Percentiles rank a stretch among this genome's conserved stretches.
These are phyloP conservation scores for Malthinus seriepunctatus DNA, from an alignment of 2,888 invertebrate species.

Conservation along the genomic window DNA sequence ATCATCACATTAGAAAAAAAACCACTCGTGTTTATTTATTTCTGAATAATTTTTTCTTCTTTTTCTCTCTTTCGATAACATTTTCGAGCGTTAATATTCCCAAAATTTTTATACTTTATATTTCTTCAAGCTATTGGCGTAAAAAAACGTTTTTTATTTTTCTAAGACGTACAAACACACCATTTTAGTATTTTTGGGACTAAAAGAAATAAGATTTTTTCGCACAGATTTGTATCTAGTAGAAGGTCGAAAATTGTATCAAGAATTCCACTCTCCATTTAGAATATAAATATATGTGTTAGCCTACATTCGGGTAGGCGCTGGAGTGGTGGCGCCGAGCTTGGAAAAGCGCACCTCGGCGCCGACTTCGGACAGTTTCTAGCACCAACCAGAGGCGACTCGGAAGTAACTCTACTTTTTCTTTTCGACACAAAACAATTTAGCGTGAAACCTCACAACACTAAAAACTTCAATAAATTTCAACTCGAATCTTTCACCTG, in stretches of 20 bases:
- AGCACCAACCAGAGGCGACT: slow-evolving; percentile 32
- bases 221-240: slow-evolving; percentile 38
- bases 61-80: neutral
- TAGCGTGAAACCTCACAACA: slow-evolving; percentile 29
- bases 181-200: slow-evolving; percentile 27
- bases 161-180: slow-evolving; percentile 19
- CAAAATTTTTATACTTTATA: neutral
- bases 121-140: neutral
- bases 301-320: slow-evolving; percentile 39
- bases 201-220: slow-evolving; percentile 35
- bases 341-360: slow-evolving; percentile 32
- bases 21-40: slow-evolving; percentile 22
- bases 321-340: slow-evolving; percentile 36
- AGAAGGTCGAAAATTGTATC: slow-evolving; percentile 40
- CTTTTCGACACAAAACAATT: slow-evolving; percentile 33
- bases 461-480: slow-evolving; percentile 16
- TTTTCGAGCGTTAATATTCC: too few species aligned
- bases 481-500: slow-evolving; percentile 11
- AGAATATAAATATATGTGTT: slow-evolving; percentile 41
- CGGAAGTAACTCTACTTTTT: slow-evolving; percentile 34
- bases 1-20: slow-evolving; percentile 25
- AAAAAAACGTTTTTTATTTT: neutral
- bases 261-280: slow-evolving; percentile 38
- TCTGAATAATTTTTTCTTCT: slow-evolving; percentile 10
- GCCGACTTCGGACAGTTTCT: slow-evolving; percentile 30